Percentiles rank a stretch among this genome's conserved stretches.
phyloP scores from a whole-genome alignment of 2,888 invertebrate species.

The Xanthia icteritia region DNA sequence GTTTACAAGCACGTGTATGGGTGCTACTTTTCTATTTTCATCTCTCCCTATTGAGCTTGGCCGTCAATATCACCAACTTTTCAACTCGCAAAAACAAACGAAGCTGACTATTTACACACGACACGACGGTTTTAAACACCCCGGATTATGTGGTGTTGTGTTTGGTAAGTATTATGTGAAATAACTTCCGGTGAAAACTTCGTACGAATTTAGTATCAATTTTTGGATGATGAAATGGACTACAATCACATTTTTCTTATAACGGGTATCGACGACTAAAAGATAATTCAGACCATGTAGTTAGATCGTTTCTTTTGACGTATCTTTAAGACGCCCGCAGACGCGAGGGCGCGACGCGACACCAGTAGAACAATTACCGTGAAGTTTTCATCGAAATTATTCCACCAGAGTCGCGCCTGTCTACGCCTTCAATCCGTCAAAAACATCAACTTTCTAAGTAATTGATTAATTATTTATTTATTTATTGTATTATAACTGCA shows the following conservation, averaged over 20 bases:
- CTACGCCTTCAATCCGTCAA: neutral
- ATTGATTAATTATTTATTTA: neutral
- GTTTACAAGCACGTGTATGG: conserved; percentile 22
- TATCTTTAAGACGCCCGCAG: too few relatives aligned
- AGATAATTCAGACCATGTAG: neutral
- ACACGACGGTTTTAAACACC: conserved; percentile 19
- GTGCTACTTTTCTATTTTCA: conserved; percentile 43
- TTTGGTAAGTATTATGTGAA: conserved; percentile 24
- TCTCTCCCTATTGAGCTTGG: conserved; percentile 23
- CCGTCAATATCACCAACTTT: conserved; percentile 35
- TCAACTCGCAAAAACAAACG: conserved; percentile 34
- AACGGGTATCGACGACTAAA: neutral
- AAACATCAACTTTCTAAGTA: neutral
- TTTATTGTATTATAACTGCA: too few relatives aligned
- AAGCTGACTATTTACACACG: conserved; percentile 19
- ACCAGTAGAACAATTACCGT: too few relatives aligned
- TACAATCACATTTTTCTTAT: neutral
- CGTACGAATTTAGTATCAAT: neutral
- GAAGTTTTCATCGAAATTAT: too few relatives aligned
- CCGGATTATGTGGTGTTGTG: conserved; percentile 16
- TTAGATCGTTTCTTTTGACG: neutral
- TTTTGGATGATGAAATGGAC: neutral
- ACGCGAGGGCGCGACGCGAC: too few relatives aligned
- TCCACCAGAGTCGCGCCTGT: too few relatives aligned
- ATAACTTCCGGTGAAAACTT: conserved; percentile 28